Percentiles rank a stretch among this genome's conserved stretches.
Evolutionary conservation across 2,888 invertebrate genomes (phyloP).

Genomic region (Plutella xylostella): DNA sequence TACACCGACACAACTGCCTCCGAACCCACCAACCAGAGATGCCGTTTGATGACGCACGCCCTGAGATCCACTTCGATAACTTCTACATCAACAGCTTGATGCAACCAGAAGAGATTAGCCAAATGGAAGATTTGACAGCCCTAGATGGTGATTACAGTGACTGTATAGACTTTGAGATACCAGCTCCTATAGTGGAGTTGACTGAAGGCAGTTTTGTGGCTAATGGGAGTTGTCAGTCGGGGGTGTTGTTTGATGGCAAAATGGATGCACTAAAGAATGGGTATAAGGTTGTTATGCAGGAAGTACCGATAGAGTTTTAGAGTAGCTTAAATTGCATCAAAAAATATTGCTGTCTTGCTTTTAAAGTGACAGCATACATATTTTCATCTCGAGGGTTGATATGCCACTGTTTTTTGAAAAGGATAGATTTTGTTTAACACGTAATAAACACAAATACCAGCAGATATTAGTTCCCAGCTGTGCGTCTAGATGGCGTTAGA

Average conservation of each 20-base stretch:
- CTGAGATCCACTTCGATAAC: slow-evolving; percentile 40
- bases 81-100: slow-evolving; percentile 22
- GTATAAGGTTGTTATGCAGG: slow-evolving; percentile 45
- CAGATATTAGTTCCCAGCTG: too few relatives aligned
- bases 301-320: slow-evolving; percentile 54
- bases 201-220: slow-evolving; percentile 24
- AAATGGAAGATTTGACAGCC: too few relatives aligned
- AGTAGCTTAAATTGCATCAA: too few relatives aligned
- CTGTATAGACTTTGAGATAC: slow-evolving; percentile 46
- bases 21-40: slow-evolving; percentile 35
- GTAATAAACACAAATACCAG: too few relatives aligned
- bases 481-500: too few relatives aligned
- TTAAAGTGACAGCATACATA: too few relatives aligned
- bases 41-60: slow-evolving; percentile 41
- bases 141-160: slow-evolving; percentile 37
- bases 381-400: too few relatives aligned
- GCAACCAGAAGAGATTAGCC: slow-evolving; percentile 33
- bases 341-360: too few relatives aligned
- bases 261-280: slow-evolving; percentile 24
- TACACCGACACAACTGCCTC: slow-evolving; percentile 41
- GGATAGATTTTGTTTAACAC: too few relatives aligned
- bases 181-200: slow-evolving; percentile 42
- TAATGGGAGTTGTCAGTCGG: not conserved
- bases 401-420: too few relatives aligned
- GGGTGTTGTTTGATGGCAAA: not conserved